These are phyloP conservation scores for Deroplatys truncata DNA, from an alignment of 2,888 invertebrate genomes.

Conservation along the genomic window DNA sequence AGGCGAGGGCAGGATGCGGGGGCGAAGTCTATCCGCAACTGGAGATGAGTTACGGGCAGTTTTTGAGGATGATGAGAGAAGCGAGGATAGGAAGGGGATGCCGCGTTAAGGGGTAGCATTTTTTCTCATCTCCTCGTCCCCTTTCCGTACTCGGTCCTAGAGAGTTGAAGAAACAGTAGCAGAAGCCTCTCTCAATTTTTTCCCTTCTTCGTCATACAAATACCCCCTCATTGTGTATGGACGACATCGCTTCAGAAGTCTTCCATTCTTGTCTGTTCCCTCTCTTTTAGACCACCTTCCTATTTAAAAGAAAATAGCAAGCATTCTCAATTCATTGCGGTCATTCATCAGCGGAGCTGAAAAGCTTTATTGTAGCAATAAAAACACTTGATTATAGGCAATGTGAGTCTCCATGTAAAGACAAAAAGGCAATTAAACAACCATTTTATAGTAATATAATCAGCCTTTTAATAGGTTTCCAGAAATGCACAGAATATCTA, in stretches of 20 bases:
- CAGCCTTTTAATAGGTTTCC: too few relatives aligned
- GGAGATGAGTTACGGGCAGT: conserved; percentile 7
- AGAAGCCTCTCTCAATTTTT: background rate
- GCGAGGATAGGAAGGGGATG: background rate
- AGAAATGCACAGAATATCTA: too few relatives aligned
- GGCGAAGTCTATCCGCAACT: conserved; percentile 8
- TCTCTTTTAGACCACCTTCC: background rate
- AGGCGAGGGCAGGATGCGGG: background rate
- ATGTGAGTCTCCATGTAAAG: background rate
- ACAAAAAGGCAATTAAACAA: background rate
- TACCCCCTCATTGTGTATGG: background rate
- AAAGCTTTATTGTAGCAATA: background rate
- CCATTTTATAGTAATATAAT: too few relatives aligned
- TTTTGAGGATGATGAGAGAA: background rate
- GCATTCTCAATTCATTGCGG: background rate
- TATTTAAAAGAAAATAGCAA: background rate
- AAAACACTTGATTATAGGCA: background rate
- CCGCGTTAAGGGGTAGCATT: background rate
- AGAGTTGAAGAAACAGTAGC: background rate
- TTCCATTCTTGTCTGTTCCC: background rate
- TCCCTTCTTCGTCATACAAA: background rate
- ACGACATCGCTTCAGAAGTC: background rate
- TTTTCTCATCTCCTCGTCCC: background rate
- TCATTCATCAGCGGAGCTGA: background rate
- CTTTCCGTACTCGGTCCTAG: background rate